Conservation (phyloP, 2,797 vertebrate genomes). For the Pantherophis vulpinus region DNA sequence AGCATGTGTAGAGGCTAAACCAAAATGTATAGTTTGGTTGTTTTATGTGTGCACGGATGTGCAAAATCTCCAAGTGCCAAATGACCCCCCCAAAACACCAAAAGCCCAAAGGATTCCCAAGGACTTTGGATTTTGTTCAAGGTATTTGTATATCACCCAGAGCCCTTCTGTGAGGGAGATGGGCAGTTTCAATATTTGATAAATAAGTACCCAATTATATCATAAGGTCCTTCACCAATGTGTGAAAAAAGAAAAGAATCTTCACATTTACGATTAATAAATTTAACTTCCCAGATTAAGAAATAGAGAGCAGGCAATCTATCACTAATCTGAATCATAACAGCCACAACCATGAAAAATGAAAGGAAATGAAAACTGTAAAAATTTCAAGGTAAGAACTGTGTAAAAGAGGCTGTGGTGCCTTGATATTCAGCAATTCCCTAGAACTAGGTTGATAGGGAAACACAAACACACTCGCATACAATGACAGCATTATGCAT, state of each 20-base stretch:
- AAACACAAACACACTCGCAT: not conserved
- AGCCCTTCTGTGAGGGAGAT: not conserved
- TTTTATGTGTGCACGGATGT: not conserved
- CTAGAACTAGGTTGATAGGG: not conserved
- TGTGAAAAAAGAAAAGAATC: not conserved
- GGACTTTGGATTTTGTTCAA: not conserved
- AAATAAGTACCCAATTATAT: not conserved
- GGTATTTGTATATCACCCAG: not conserved
- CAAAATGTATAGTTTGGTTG: not conserved
- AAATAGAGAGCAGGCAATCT: not conserved
- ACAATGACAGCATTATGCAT: not conserved
- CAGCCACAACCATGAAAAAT: not conserved
- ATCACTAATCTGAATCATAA: not conserved
- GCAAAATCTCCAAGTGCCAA: not conserved
- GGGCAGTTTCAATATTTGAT: not conserved
- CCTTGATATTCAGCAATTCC: not conserved
- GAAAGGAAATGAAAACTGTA: not conserved
- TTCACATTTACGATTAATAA: not conserved
- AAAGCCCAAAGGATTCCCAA: not conserved
- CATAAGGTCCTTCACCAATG: not conserved
- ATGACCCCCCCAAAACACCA: not conserved
- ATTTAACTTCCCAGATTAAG: not conserved
- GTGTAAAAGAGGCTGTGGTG: not conserved
- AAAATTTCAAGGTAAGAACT: not conserved
- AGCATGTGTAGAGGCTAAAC: not conserved